Percentiles rank a stretch among this genome's conserved stretches.
Evolutionary conservation across 2,888 invertebrate species (phyloP).

Genomic region (Petrolisthes manimaculis): DNA sequence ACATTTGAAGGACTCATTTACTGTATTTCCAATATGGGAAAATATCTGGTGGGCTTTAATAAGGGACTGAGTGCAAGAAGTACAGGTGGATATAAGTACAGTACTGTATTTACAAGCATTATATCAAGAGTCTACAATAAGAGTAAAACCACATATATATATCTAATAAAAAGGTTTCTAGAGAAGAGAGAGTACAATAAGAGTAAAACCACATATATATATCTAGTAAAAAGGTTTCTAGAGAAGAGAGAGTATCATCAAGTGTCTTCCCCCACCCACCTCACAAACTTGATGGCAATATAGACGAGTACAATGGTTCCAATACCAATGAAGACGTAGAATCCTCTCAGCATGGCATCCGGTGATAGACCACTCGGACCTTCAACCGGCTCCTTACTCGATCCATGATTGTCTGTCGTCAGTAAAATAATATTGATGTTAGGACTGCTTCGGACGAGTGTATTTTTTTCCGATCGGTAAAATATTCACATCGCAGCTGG

Average conservation of each 20-base stretch:
- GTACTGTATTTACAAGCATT: not conserved
- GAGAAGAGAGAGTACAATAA: not conserved
- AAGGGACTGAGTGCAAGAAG: not conserved
- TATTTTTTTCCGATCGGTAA: no score
- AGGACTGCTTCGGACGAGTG: no score
- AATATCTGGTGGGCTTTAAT: no score
- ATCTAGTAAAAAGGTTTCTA: no score
- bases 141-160: not conserved
- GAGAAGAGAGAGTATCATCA: no score
- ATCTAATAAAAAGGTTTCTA: no score
- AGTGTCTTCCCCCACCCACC: slow-evolving; percentile 9
- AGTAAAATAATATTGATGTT: no score
- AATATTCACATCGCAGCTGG: no score
- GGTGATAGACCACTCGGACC: slow-evolving; percentile 30
- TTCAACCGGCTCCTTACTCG: not conserved
- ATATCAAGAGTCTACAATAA: not conserved
- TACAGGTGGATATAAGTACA: not conserved
- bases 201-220: not conserved
- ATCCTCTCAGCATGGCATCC: slow-evolving; percentile 42
- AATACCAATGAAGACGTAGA: slow-evolving; percentile 47
- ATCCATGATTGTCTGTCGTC: no score
- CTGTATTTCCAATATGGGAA: no score
- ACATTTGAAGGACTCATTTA: no score
- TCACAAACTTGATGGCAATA: slow-evolving; percentile 46
- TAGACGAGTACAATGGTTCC: slow-evolving; percentile 46